Evolutionary conservation across 2,113 vertebrate species (phyloP).

Genomic region (Myotis lucifugus): DNA sequence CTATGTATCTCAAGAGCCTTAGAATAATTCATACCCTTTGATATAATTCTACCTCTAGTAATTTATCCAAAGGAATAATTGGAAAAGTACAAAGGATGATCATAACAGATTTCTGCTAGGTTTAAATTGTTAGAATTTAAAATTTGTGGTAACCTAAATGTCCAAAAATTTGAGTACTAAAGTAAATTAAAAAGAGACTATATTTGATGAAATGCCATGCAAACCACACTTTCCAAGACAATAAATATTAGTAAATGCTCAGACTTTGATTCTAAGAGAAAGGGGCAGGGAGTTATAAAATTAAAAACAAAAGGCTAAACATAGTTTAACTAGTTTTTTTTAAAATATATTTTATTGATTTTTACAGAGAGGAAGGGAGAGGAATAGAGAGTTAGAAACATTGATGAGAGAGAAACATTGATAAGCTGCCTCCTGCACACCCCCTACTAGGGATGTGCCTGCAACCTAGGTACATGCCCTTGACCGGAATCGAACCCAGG

Average conservation of each 20-base stretch:
- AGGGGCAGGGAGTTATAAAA: background rate
- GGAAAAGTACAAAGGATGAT: background rate
- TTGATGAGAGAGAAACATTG: no score
- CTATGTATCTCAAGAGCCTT: background rate
- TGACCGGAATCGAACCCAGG: no score
- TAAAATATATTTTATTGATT: no score
- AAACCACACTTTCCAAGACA: background rate
- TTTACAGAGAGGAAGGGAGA: no score
- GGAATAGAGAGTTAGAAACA: no score
- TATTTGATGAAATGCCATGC: background rate
- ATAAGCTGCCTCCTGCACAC: no score
- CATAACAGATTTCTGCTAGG: background rate
- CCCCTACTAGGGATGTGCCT: no score
- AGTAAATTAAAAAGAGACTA: background rate
- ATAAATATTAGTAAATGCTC: background rate
- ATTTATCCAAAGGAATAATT: conserved; percentile 16
- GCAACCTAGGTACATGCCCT: no score
- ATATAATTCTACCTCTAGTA: background rate
- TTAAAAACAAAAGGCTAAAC: background rate
- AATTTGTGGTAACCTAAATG: background rate
- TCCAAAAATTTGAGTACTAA: background rate
- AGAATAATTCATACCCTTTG: background rate
- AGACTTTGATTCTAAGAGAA: background rate
- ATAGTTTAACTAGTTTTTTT: background rate
- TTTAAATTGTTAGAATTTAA: background rate